Evolutionary conservation across 2,113 vertebrate species (phyloP), one percentile per base, ranked within the genome.

Genomic region (Eptesicus fuscus): DNA sequence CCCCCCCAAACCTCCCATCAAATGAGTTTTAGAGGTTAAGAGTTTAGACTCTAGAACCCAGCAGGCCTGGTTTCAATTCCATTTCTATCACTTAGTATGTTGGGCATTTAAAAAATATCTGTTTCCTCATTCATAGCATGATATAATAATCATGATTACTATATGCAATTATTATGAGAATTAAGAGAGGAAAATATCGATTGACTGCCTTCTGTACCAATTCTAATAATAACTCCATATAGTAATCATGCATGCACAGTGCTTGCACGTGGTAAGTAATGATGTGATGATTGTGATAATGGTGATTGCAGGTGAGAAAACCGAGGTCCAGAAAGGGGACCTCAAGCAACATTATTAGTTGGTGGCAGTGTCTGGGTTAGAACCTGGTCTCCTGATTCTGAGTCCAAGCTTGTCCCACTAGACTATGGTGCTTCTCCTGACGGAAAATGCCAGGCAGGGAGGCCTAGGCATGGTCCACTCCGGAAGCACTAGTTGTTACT

Each of bases 401-500:
- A 94, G 73, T 63, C 30, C 47, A 28, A 22, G 37, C 17, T 5
- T 59, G 63, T 42, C 53, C 25, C 9, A 5, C 4, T 30, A 10
- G 18, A 18, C 53, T 2, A 2, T 6, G n/a, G 40, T 77, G 28
- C 35, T 90, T 89, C 65, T 95, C 83, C 35, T 37, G 44, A 73
- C 4, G 59, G 28, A 2, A 32, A 77, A 23, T 77, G 53, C 40
- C 28, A 63, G 25, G 23, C 7, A 4, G 16, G 85, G 67, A 67
- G 85, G 35, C 47, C 85, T 42, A 0, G 42, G 88, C 93, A 90
- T 92, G 86, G 77, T 71, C 86, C 96, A 94, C 87, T 92, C 2
- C 25, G 4, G 83, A 61, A 95, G 91, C 91, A 13, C 61, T 95
- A 47, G 35, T 32, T 90, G 88, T 96, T 92, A 76, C 96, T 97